Evolutionary conservation across 2,797 vertebrate genomes (phyloP).

Genomic region (Galago senegalensis): DNA sequence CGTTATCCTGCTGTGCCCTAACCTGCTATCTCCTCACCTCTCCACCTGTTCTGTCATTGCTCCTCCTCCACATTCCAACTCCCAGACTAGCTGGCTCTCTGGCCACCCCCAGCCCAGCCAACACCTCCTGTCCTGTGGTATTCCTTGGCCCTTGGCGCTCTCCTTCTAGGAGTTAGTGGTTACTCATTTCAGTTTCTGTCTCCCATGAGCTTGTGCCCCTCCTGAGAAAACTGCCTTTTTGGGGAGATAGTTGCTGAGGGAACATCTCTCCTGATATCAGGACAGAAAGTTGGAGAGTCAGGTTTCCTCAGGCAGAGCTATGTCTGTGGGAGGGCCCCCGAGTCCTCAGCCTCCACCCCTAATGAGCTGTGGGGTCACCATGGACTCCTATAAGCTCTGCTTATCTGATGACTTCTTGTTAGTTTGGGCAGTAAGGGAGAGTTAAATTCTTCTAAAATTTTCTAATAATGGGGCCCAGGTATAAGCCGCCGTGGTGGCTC

Average conservation of each 20-base stretch:
- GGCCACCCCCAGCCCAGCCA: background rate
- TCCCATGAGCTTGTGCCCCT: background rate
- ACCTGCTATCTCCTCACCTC: background rate
- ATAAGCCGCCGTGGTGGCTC: too few species aligned
- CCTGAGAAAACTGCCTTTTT: background rate
- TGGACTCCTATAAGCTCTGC: background rate
- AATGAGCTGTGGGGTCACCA: background rate
- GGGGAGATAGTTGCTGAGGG: background rate
- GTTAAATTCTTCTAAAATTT: background rate
- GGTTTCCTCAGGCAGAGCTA: background rate
- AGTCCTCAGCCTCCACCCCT: background rate
- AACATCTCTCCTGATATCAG: background rate
- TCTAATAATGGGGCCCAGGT: background rate
- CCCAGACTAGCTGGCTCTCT: background rate
- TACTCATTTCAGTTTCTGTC: background rate
- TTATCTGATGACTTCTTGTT: slow-evolving; percentile 9
- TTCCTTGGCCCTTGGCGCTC: background rate
- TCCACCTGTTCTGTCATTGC: background rate
- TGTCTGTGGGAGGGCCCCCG: background rate
- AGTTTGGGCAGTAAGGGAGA: background rate
- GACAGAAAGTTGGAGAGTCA: background rate
- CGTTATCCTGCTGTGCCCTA: background rate
- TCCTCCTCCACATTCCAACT: background rate
- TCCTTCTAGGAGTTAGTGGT: background rate
- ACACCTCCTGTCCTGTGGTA: background rate